Evolutionary conservation across 2,113 vertebrate species (phyloP), one percentile per base, ranked within the genome.

Genomic region (Cacatua alba): DNA sequence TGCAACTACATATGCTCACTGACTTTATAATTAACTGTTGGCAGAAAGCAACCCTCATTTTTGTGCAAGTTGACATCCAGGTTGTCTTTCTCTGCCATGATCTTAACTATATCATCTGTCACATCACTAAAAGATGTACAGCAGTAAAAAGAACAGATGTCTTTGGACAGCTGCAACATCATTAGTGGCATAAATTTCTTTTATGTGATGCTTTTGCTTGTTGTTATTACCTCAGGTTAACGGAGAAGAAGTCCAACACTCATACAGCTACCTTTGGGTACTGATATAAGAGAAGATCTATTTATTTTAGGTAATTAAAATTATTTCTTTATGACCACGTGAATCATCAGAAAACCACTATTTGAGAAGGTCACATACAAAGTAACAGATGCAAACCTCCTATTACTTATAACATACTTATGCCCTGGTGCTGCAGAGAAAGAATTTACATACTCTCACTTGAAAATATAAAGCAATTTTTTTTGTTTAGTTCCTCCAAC

Each of bases 121-220:
- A 59, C 67, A 59, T 16, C 33, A 29, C 33, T 59, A 62, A 68
- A 87, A 76, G 28, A 87, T 24, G 49, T 43, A 79, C 49, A 53
- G 39, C 10, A 69, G 59, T 90, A 74, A 92, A 84, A 91, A 48
- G 35, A 92, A 63, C 78, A 95, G 89, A 82, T 90, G 91, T 72
- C 29, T 18, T 85, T 87, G 52, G 86, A 79, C 86, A 91, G 62
- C 49, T 95, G 87, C 81, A 94, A 52, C 44, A 87, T 41, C 70
- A 62, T 87, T 85, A 65, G 67, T 48, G 52, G 28, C 41, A 67
- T 64, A 78, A 60, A 75, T 89, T 88, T 88, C 3, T 62, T 91
- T 55, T 28, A 18, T 79, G 52, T 44, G 23, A 41, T 69, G 37
- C n/a, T 87, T 48, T 44, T 69, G 46, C 25, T 49, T 52, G 43